A percentile compares a stretch with the other conserved stretches of the same genome.
phyloP scores from a whole-genome alignment of 2,113 vertebrate genomes.

The Atractosteus spatula region DNA sequence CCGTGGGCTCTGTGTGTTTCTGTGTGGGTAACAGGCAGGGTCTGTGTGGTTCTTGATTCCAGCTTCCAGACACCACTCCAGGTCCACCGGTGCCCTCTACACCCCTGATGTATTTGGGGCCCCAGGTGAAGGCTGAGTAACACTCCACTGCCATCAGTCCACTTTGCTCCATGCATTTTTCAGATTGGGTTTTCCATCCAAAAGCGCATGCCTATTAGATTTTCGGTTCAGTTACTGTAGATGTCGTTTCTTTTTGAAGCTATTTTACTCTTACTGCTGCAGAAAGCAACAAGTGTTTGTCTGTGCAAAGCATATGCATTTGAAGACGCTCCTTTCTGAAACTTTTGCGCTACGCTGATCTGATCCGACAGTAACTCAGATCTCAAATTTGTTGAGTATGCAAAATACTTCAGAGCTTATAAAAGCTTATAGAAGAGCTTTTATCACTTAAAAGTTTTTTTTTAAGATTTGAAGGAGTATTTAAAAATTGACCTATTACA shows the following conservation, averaged over 20 bases:
- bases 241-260: not conserved
- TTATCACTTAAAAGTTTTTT: not conserved
- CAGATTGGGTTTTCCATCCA: not conserved
- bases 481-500: not conserved
- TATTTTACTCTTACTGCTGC: not conserved
- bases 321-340: no score
- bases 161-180: slow-evolving; percentile 26
- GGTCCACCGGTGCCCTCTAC: slow-evolving; percentile 97
- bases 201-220: not conserved
- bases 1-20: slow-evolving; percentile 37
- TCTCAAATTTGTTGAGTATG: no score
- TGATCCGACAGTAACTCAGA: no score
- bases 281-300: not conserved
- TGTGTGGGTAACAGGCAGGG: slow-evolving; percentile 69
- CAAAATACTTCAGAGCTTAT: no score
- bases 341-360: no score
- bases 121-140: slow-evolving; percentile 96
- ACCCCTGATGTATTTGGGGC: slow-evolving; percentile 88
- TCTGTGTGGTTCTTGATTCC: slow-evolving; percentile 83
- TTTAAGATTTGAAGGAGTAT: not conserved
- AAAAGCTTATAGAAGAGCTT: no score
- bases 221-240: slow-evolving; percentile 5
- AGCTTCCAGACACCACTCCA: slow-evolving; percentile 96
- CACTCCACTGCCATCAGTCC: slow-evolving; percentile 50
- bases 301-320: no score